Base-by-base conservation (phyloP, 2,797 vertebrate genomes). In the Danio tinwini region DNA sequence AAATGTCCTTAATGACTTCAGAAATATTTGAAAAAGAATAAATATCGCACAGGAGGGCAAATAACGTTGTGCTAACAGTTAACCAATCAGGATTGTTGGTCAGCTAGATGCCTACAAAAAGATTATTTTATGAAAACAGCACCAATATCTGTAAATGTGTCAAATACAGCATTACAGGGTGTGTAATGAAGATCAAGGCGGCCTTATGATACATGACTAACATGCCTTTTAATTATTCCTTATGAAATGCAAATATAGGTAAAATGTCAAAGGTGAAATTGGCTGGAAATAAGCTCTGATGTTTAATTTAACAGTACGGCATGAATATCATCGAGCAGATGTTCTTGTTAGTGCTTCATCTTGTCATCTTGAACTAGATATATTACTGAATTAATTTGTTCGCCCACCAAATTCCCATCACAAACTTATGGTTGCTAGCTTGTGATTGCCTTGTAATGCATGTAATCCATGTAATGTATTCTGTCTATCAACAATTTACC, bases 341-440 rank as follows among this genome's bases (percentile, higher is more conserved):
- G 63, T 49, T 68, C 42, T 19, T 49, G 19, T 56, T 76, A 67
- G 62, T 56, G 21, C 40, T 67, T 81, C 71, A 85, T 85, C 82
- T 73, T 85, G 85, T 59, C 72, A 29, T 29, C 29, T 39, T 42
- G 56, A 82, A 84, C 74, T 58, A 42, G 21, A 68, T 58, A 40
- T 47, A 12, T 56, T 19, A 67, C 63, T 56, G 52, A 56, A 76
- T 71, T 58, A 19, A 76, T 67, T 56, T 56, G 62, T 37, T 67
- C 16, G 21, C 10, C 3, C 14, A 45, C 42, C 42, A 44, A 44
- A 71, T 52, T 21, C 14, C 6, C 5, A 50, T 53, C 45, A 55
- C 47, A 64, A 53, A 44, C 13, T 53, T 11, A 9, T 61, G 14
- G 21, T 17, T 12, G 39, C 19, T 64, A 13, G 13, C 50, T 16